Evolutionary conservation across 2,113 vertebrate species (phyloP).

Genomic region (Sigmodon hispidus): DNA sequence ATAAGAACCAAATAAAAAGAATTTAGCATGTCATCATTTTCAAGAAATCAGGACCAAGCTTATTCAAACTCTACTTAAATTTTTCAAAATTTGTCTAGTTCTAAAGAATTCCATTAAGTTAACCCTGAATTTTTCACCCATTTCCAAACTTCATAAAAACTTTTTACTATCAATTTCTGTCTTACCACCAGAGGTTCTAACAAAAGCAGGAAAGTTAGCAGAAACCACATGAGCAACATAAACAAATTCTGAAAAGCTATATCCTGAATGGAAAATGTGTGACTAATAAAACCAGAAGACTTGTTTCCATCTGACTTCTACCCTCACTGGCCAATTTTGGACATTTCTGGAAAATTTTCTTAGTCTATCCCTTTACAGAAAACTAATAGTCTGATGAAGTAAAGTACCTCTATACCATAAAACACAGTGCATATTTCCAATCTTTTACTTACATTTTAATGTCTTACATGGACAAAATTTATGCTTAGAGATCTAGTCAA

Average conservation of each 20-base stretch:
- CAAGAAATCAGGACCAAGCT: background rate
- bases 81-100: background rate
- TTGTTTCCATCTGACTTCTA: background rate
- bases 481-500: background rate
- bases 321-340: background rate
- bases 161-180: background rate
- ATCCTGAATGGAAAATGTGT: background rate
- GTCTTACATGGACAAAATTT: conserved; percentile 19
- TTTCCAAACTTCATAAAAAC: background rate
- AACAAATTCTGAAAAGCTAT: background rate
- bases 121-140: background rate
- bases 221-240: background rate
- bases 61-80: conserved; percentile 6
- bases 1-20: background rate
- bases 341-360: background rate
- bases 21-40: background rate
- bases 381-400: conserved; percentile 6
- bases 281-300: background rate
- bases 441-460: conserved; percentile 8
- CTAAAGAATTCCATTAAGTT: background rate
- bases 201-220: background rate
- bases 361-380: background rate
- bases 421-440: background rate
- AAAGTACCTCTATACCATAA: background rate
- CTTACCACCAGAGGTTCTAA: background rate